Conservation (phyloP, 2,113 vertebrate genomes). For the Anoura caudifer region DNA sequence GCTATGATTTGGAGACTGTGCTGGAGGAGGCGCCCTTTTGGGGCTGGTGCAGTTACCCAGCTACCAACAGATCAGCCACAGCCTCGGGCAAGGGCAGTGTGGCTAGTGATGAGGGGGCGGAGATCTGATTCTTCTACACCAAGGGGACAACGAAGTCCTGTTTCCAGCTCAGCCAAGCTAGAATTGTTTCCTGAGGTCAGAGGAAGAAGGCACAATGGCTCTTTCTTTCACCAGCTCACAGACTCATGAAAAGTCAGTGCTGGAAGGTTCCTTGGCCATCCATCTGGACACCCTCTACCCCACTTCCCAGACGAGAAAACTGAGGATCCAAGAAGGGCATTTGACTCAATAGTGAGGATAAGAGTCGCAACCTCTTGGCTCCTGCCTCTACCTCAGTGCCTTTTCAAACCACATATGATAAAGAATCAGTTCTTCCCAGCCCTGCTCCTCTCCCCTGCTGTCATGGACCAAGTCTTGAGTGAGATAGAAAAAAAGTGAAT, state of each 20-base stretch:
- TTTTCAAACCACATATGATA: not conserved
- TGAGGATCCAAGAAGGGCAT: not conserved
- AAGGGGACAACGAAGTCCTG: not conserved
- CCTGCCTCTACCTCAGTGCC: not conserved
- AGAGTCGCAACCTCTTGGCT: fast-evolving
- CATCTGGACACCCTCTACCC: not conserved
- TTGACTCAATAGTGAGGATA: not conserved
- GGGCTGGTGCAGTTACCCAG: not conserved
- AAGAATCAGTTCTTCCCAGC: not conserved
- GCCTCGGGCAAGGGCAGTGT: not conserved
- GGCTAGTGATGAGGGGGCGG: not conserved
- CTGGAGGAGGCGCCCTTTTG: not conserved
- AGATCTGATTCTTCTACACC: not conserved
- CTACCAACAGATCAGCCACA: not conserved
- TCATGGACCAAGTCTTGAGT: not conserved
- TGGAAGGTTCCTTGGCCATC: not conserved
- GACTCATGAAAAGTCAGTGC: not conserved
- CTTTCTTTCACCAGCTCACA: not conserved
- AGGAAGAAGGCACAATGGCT: not conserved
- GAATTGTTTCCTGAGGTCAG: not conserved
- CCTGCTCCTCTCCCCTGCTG: no score
- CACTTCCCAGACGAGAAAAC: not conserved
- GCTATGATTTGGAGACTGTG: fast-evolving
- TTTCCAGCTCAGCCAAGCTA: not conserved
- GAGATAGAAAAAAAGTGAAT: not conserved